Conservation (phyloP, 2,797 vertebrate genomes). For the Denticeps clupeoides region DNA sequence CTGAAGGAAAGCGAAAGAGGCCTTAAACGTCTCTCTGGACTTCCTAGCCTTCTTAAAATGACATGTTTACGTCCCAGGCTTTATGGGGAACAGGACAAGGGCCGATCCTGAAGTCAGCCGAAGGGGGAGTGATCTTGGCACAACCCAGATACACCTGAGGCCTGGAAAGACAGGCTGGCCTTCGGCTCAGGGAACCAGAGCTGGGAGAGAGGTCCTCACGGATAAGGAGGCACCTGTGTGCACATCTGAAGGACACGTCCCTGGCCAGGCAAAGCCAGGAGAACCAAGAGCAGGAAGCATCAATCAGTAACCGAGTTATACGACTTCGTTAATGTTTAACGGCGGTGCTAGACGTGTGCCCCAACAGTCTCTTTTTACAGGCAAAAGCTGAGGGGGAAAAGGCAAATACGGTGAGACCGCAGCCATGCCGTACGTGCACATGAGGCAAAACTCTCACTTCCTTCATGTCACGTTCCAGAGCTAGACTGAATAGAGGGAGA, state of each 20-base stretch:
- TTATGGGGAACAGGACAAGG: slow-evolving; percentile 46
- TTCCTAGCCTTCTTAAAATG: slow-evolving; percentile 33
- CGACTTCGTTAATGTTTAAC: slow-evolving; percentile 63
- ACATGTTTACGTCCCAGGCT: slow-evolving; percentile 28
- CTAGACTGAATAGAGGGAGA: too few relatives aligned
- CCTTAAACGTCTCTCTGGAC: slow-evolving; percentile 23
- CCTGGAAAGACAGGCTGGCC: not conserved
- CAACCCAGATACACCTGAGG: not conserved
- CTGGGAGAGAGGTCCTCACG: not conserved
- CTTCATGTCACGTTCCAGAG: too few relatives aligned
- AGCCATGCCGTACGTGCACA: slow-evolving; percentile 2
- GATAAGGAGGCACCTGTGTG: slow-evolving; percentile 46
- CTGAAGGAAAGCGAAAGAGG: slow-evolving; percentile 28
- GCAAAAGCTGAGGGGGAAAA: slow-evolving; percentile 39
- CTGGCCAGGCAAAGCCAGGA: slow-evolving; percentile 50
- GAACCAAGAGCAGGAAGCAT: slow-evolving; percentile 43
- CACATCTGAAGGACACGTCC: slow-evolving; percentile 28
- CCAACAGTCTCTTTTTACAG: slow-evolving; percentile 52
- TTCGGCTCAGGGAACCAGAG: not conserved
- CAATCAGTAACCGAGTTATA: slow-evolving; percentile 71
- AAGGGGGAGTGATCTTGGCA: slow-evolving; percentile 9
- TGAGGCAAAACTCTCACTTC: too few relatives aligned
- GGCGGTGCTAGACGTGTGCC: slow-evolving; percentile 42
- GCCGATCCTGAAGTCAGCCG: slow-evolving; percentile 18
- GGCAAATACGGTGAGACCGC: too few relatives aligned